phyloP scores from a whole-genome alignment of 2,797 vertebrate species.

The Lepilemur septentrionalis region DNA sequence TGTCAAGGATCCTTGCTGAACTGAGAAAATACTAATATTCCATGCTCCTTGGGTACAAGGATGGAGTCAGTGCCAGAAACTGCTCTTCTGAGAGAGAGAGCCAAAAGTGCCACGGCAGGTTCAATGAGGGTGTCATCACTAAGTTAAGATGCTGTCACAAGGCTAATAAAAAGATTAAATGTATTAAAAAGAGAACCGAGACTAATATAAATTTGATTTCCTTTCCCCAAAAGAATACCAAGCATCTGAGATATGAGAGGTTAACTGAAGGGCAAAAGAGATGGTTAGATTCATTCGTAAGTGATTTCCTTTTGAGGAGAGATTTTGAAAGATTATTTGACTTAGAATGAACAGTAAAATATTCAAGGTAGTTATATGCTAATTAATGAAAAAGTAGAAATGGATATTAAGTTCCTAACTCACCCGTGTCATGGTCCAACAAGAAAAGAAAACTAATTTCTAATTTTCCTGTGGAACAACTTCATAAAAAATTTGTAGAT shows the following conservation, averaged over 20 bases:
- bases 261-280: constrained; percentile 56
- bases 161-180: constrained; percentile 52
- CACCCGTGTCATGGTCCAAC: background rate
- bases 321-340: constrained; percentile 43
- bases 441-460: background rate
- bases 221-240: constrained; percentile 41
- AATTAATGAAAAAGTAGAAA: constrained; percentile 27
- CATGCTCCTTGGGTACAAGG: background rate
- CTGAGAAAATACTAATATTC: background rate
- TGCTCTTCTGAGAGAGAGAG: background rate
- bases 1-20: background rate
- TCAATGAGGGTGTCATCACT: background rate
- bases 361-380: background rate
- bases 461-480: background rate
- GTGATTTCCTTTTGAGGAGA: constrained; percentile 33
- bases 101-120: background rate
- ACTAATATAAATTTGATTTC: constrained; percentile 63
- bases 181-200: constrained; percentile 35
- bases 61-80: background rate
- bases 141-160: background rate
- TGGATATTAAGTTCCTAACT: background rate
- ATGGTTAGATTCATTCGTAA: constrained; percentile 46
- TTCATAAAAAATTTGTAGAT: background rate
- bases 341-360: constrained; percentile 42
- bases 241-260: constrained; percentile 43